Evolutionary conservation across 2,888 invertebrate genomes (phyloP), one percentile per base, ranked within the genome.

Genomic region (Lasioglossum lativentre): DNA sequence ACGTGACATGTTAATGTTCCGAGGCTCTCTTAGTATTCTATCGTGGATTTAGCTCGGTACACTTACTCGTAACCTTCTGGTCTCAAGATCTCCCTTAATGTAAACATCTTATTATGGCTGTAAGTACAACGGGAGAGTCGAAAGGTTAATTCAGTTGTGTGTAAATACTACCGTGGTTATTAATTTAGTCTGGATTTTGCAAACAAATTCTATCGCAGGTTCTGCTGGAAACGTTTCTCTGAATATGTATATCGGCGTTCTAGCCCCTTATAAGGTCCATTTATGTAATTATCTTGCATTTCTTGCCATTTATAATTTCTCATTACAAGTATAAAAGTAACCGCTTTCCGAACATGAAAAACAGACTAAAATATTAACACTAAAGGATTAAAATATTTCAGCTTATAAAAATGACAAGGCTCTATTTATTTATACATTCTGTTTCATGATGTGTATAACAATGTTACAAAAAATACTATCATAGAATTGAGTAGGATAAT

Each of bases 1-100:
- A 30, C 59, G 59, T 63, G 59, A 63, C 59, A 63, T 63, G 27
- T 63, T 63, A 63, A 63, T 63, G 59, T 63, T 63, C 59, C 59
- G 59, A 63, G 30, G 59, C 27, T 27, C 27, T 27, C 59, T 63
- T 30, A 63, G 59, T 63, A 63, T 63, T 63, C 59, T 63, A 63
- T 38, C 19, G 34, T 38, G 23, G 23, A 30, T 38, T 56, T 42
- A 42, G 34, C 38, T 38, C 38, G 38, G 59, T 63, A 63, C 59
- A 63, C 59, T 63, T 63, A 30, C 59, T 63, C 59, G 30, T 30
- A 63, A 63, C 59, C 59, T 27, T 63, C 59, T 30, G 59, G 30
- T 6, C 59, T 27, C 27, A 16, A 63, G 59, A 30, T 63, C 59
- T 30, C 27, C 27, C 59, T 63, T 63, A 30, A 27, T 16, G 59